Evolutionary conservation across 2,888 invertebrate species (phyloP).

Genomic region (Sceliomorpha sp.): DNA sequence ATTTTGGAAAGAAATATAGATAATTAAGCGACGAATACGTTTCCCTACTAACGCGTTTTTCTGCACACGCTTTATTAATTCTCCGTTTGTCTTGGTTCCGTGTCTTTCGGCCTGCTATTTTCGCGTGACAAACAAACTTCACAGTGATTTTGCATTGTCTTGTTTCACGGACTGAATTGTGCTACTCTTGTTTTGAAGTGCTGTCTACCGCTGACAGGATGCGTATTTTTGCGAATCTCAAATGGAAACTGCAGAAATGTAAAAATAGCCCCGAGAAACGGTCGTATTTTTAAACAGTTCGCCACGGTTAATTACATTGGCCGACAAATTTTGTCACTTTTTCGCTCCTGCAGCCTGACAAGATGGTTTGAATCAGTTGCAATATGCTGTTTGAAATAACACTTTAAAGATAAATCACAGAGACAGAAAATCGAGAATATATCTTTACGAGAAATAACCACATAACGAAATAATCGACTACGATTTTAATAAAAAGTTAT

Average conservation of each 20-base stretch:
- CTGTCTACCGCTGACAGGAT: slow-evolving; percentile 16
- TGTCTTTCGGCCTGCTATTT: slow-evolving; percentile 7
- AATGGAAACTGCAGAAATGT: slow-evolving; percentile 8
- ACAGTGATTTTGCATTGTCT: slow-evolving; percentile 18
- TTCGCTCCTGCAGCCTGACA: background rate
- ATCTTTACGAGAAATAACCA: no score
- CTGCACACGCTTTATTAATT: background rate
- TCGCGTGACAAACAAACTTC: slow-evolving; percentile 16
- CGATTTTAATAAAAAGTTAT: no score
- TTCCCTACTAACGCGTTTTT: background rate
- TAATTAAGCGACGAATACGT: no score
- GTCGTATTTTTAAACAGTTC: slow-evolving; percentile 13
- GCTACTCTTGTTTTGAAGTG: slow-evolving; percentile 12
- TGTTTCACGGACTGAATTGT: slow-evolving; percentile 8
- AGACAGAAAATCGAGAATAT: no score
- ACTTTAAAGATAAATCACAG: no score
- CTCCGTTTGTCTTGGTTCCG: background rate
- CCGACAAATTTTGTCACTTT: slow-evolving; percentile 15
- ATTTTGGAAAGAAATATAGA: no score
- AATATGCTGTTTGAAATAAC: no score
- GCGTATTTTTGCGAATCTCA: slow-evolving; percentile 14
- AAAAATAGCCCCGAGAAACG: slow-evolving; percentile 10
- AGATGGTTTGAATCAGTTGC: background rate
- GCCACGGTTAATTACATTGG: slow-evolving; percentile 3
- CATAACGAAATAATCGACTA: no score